Evolutionary conservation across 2,113 vertebrate genomes (phyloP), one percentile per base, ranked within the genome.

Genomic region (Mastomys coucha): DNA sequence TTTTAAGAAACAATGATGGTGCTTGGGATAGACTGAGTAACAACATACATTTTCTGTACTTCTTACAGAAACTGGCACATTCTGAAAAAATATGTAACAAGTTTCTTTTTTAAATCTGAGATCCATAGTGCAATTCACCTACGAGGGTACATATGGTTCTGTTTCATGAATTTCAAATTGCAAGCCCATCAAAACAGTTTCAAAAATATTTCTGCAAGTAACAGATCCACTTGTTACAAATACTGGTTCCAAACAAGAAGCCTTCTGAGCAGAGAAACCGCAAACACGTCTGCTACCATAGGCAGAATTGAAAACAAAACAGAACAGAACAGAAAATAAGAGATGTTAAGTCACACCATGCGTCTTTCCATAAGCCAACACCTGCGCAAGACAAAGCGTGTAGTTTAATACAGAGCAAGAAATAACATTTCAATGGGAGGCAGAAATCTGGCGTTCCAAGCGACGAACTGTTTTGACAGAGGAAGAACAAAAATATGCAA

Each of bases 361-460:
- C 99, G 98, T 98, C 98, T 99, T 99, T 99, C 99, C 99, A 99
- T 99, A 99, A 99, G 99, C 99, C 98, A 99, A 99, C 98, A 99
- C 99, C 99, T 99, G 99, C 99, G 99, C 99, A 98, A 99, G 99
- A 99, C 99, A 99, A 99, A 99, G 99, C 99, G 98, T 98, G 98
- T 98, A 99, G 99, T 99, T 99, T 99, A 99, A 99, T 99, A 99
- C 97, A 99, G 98, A 98, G 98, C 98, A 98, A 99, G 98, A 98
- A 97, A 95, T 97, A 98, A 98, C 98, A 98, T 98, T 98, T 98
- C 98, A 98, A 98, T 69, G 97, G 98, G 99, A 99, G 98, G 98
- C 98, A 99, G 99, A 99, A 98, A 99, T 98, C 98, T 98, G 98
- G 98, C 97, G 98, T 98, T 99, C 99, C 99, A 98, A 99, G 99